Conservation (phyloP, 2,888 invertebrate species). For the Drosophila buzzatii region DNA sequence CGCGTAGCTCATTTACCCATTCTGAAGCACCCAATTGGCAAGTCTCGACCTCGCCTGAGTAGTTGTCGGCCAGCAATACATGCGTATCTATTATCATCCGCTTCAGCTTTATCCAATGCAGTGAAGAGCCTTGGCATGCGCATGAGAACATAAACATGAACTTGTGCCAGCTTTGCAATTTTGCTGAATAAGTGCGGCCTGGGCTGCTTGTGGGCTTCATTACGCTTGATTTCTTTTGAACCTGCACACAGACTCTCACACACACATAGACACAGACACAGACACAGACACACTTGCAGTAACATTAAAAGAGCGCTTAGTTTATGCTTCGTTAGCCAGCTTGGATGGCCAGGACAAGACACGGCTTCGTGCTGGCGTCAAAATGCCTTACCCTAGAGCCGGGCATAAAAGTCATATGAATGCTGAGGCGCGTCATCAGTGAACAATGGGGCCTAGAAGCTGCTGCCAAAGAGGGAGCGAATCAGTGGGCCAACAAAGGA, state of each 20-base stretch:
- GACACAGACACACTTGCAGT: slow-evolving; percentile 25
- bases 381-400: slow-evolving; percentile 60
- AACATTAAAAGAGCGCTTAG: slow-evolving; percentile 55
- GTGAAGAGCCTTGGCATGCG: neutral
- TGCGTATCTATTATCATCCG: slow-evolving; percentile 54
- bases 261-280: slow-evolving; percentile 15
- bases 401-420: slow-evolving; percentile 60
- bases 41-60: slow-evolving; percentile 33
- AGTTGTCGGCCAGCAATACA: slow-evolving; percentile 29
- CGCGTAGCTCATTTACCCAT: slow-evolving; percentile 22
- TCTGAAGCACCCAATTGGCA: slow-evolving; percentile 36
- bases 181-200: slow-evolving; percentile 42
- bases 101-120: slow-evolving; percentile 38
- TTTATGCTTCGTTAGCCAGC: slow-evolving; percentile 69
- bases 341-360: slow-evolving; percentile 44
- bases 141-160: slow-evolving; percentile 47
- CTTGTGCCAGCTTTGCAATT: slow-evolving; percentile 52
- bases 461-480: neutral
- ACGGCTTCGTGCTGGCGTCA: slow-evolving; percentile 60
- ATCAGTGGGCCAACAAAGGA: neutral
- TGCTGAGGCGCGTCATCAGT: slow-evolving; percentile 42
- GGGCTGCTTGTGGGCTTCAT: slow-evolving; percentile 59
- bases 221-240: slow-evolving; percentile 75
- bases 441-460: slow-evolving; percentile 44
- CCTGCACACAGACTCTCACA: slow-evolving; percentile 19